phyloP scores from a whole-genome alignment of 2,113 vertebrate species.

The Sphyrna mokarran region DNA sequence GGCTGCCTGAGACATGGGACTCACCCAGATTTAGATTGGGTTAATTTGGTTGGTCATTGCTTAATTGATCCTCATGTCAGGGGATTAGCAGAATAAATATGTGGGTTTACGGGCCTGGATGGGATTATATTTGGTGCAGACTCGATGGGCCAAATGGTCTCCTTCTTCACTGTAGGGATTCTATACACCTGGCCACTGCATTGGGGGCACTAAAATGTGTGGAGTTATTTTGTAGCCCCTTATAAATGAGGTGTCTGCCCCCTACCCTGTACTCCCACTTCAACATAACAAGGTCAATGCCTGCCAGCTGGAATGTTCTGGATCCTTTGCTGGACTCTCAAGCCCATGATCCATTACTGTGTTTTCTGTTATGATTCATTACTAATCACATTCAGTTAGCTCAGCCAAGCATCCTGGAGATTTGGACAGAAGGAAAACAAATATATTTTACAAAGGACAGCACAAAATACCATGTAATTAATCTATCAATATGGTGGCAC shows the following conservation, averaged over 20 bases:
- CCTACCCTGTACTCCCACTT: not conserved
- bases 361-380: not conserved
- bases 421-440: not conserved
- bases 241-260: not conserved
- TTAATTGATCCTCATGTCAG: no score
- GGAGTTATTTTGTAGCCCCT: not conserved
- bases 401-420: not conserved
- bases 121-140: no score
- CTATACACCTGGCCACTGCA: not conserved
- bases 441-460: not conserved
- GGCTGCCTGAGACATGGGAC: not conserved
- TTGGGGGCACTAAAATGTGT: not conserved
- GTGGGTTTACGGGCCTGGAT: no score
- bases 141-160: no score
- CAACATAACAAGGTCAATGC: not conserved
- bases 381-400: not conserved
- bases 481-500: not conserved
- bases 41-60: no score
- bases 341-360: not conserved
- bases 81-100: no score
- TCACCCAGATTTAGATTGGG: not conserved
- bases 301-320: not conserved
- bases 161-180: no score
- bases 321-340: not conserved
- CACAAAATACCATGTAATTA: not conserved